phyloP scores from a whole-genome alignment of 2,113 vertebrate species.

The Psophia crepitans region DNA sequence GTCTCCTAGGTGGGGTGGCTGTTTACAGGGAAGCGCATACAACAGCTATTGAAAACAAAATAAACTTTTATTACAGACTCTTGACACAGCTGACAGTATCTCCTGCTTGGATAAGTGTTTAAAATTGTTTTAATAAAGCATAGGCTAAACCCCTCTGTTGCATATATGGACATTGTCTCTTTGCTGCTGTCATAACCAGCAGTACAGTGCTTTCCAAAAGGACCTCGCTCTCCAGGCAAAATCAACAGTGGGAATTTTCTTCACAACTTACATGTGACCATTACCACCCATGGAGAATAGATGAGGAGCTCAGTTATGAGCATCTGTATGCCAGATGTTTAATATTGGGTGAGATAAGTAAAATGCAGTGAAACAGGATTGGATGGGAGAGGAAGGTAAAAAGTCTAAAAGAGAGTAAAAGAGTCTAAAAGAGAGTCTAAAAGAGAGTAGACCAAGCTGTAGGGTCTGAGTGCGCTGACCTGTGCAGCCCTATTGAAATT shows the following conservation, averaged over 20 bases:
- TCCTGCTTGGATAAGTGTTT: neutral
- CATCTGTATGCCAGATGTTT: neutral
- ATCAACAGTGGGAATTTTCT: neutral
- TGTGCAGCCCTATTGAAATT: neutral
- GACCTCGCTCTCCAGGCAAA: neutral
- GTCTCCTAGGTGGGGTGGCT: neutral
- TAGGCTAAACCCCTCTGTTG: neutral
- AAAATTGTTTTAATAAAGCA: neutral
- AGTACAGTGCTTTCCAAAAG: neutral
- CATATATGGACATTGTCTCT: neutral
- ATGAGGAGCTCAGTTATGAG: neutral
- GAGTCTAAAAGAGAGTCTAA: neutral
- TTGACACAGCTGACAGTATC: neutral
- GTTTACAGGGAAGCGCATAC: neutral
- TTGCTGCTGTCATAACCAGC: neutral
- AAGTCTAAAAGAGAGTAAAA: neutral
- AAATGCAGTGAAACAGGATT: neutral
- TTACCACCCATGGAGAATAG: accelerated
- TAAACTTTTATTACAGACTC: neutral
- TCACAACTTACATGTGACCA: too few species aligned
- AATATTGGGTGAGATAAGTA: neutral
- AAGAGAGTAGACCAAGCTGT: neutral
- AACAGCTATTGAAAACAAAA: neutral
- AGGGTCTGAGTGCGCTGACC: neutral
- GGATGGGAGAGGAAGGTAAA: neutral